Evolutionary conservation across 2,113 vertebrate genomes (phyloP).

Genomic region (Bujurquina vittata): DNA sequence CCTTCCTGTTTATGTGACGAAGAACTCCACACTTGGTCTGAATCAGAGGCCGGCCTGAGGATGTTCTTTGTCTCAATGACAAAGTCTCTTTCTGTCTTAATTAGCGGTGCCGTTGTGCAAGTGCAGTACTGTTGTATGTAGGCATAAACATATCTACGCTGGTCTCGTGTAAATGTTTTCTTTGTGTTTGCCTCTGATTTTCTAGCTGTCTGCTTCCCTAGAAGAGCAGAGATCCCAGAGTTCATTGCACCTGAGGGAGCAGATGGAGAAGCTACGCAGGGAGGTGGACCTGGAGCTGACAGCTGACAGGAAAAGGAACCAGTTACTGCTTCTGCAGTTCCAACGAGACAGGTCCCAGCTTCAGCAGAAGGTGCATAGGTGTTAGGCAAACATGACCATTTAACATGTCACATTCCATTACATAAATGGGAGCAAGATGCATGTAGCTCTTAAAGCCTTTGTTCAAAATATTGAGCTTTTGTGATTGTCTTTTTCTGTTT

Average conservation of each 20-base stretch:
- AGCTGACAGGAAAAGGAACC: conserved; percentile 84
- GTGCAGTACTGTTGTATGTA: background rate
- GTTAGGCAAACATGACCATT: background rate
- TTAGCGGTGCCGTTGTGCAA: background rate
- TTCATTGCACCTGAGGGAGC: conserved; percentile 72
- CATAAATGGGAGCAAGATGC: background rate
- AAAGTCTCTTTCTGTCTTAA: conserved; percentile 1
- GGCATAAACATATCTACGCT: background rate
- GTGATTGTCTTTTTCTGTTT: background rate
- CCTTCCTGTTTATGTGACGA: conserved; percentile 51
- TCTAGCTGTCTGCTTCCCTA: conserved; percentile 80
- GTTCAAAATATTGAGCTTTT: background rate
- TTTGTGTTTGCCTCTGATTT: conserved; percentile 26
- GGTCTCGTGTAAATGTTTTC: background rate
- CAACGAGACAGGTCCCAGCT: conserved; percentile 80
- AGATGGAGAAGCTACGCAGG: conserved; percentile 75
- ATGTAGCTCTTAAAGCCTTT: background rate
- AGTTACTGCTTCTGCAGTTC: conserved; percentile 80
- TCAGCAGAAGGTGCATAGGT: conserved; percentile 78
- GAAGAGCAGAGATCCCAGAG: conserved; percentile 76
- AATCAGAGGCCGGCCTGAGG: conserved; percentile 30
- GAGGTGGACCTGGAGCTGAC: conserved; percentile 81
- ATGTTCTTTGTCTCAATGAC: conserved; percentile 25
- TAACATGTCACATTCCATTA: background rate
- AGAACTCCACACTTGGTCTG: conserved; percentile 27